Evolutionary conservation across 2,113 vertebrate species (phyloP).

Genomic region (Anolis sagrei): DNA sequence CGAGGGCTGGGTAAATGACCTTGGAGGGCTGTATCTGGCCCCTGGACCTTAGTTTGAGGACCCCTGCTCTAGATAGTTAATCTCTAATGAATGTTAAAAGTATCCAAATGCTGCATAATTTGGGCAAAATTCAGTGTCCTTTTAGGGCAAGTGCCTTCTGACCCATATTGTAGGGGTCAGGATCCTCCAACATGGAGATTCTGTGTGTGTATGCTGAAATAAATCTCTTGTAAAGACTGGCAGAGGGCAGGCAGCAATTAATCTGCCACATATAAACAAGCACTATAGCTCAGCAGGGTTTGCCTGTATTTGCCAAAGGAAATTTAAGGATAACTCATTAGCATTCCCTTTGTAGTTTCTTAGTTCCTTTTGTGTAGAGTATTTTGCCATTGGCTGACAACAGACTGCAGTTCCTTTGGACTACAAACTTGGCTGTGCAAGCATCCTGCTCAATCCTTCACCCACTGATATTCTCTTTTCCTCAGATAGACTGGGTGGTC

Average conservation of each 20-base stretch:
- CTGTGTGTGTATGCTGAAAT: neutral
- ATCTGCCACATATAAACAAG: constrained; percentile 7
- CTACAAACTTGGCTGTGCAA: constrained; percentile 37
- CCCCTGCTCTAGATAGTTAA: neutral
- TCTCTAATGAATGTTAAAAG: neutral
- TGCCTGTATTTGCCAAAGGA: constrained; percentile 2
- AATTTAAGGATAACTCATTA: constrained; percentile 24
- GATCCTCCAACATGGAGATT: neutral
- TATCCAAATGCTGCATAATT: neutral
- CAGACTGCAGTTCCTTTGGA: constrained; percentile 34
- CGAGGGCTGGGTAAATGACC: no score
- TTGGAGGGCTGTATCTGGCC: no score
- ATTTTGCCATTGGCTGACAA: constrained; percentile 26
- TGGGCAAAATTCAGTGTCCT: neutral
- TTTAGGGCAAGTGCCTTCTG: neutral
- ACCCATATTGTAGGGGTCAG: neutral
- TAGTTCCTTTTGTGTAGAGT: constrained; percentile 34
- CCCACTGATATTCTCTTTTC: constrained; percentile 10
- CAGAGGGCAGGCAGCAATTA: neutral
- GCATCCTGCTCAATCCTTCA: constrained; percentile 20
- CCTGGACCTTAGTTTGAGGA: no score
- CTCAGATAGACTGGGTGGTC: neutral
- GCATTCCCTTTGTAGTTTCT: constrained; percentile 13
- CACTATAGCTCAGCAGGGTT: constrained; percentile 17
- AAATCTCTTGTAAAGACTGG: neutral